Evolutionary conservation across 2,797 vertebrate genomes (phyloP), one percentile per base, ranked within the genome.

Genomic region (Craterocephalus amniculus): DNA sequence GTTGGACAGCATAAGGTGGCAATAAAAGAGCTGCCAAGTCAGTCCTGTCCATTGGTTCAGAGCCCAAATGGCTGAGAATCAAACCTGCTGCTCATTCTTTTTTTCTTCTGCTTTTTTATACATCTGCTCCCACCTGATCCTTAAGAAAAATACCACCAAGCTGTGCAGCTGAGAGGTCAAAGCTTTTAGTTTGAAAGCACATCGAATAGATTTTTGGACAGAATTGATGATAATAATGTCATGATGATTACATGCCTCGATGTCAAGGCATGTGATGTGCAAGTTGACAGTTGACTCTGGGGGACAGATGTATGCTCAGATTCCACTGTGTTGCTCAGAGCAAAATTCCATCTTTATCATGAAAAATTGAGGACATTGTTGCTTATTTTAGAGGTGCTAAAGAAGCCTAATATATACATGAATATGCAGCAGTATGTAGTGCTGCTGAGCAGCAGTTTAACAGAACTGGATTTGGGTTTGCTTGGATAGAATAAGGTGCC

Each of bases 121-220:
- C 29, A 14, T 60, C 72, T 60, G 49, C 36, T 73, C 63, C 58
- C 49, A 38, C 67, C 67, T 78, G 62, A 70, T 31, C 6, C 62
- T 76, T 75, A 24, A 11, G n/a, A 67, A 78, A 76, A 70, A 72
- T 27, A 74, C n/a, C 59, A 72, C n/a, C 76, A 70, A 67, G 64
- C 70, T 64, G 60, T 49, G 43, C 31, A 61, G 71, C 27, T 31
- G 31, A 60, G 69, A 80, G 61, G 82, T 79, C 80, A 72, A 67
- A 74, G 64, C 77, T 78, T 76, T 83, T 62, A 85, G 76, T 60
- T 74, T 38, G 75, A 35, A 45, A 51, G 24, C 6, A 1, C 59
- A 61, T 34, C 29, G 52, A 71, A 57, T 58, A 10, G 36, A 48
- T 63, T 56, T 70, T 65, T 55, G 63, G 62, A 61, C 22, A 29